phyloP scores from a whole-genome alignment of 2,797 vertebrate species.

The Parauchenoglanis ngamensis region DNA sequence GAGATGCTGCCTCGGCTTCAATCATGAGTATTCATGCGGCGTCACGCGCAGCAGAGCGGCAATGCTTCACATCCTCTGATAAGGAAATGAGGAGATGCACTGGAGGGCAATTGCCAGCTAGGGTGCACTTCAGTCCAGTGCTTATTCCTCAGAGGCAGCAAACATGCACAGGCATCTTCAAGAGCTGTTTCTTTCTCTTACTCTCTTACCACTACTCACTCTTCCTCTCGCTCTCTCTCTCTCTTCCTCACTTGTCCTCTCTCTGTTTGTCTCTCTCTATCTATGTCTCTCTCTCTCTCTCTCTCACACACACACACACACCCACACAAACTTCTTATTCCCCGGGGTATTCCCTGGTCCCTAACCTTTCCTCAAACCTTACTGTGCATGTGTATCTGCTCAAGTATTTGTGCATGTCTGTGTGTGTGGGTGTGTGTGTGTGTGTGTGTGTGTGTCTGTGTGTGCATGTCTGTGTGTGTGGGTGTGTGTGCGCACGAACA shows the following conservation, averaged over 20 bases:
- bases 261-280: background rate
- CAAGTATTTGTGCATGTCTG: conserved; percentile 1
- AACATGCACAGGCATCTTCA: conserved; percentile 33
- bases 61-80: conserved; percentile 40
- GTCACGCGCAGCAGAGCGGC: conserved; percentile 27
- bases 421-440: background rate
- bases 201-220: conserved; percentile 8
- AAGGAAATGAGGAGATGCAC: conserved; percentile 46
- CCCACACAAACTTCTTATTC: conserved; percentile 11
- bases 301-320: background rate
- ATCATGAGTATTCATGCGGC: conserved; percentile 50
- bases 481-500: conserved; percentile 32
- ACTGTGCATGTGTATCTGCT: conserved; percentile 9
- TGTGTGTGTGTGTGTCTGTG: background rate
- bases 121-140: conserved; percentile 43
- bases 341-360: conserved; percentile 17
- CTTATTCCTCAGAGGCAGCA: conserved; percentile 45
- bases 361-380: conserved; percentile 28
- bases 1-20: conserved; percentile 36
- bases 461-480: background rate
- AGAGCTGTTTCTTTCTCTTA: conserved; percentile 17
- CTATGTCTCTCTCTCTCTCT: background rate
- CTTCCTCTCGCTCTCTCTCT: background rate
- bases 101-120: conserved; percentile 33
- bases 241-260: background rate